Evolutionary conservation across 2,113 vertebrate species (phyloP).

Genomic region (Plestiodon gilberti): DNA sequence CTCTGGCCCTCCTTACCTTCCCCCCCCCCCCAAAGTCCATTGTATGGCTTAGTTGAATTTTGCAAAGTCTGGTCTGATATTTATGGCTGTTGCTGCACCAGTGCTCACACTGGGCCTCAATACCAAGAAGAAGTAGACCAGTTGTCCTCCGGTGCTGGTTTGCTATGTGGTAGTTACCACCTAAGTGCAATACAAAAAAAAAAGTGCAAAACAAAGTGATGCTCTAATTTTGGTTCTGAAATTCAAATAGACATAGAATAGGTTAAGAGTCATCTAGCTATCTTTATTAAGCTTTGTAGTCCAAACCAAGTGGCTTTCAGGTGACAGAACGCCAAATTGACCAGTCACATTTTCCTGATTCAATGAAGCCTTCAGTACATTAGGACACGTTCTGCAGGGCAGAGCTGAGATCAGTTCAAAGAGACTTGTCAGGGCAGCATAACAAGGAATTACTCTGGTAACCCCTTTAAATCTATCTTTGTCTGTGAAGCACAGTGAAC

Average conservation of each 20-base stretch:
- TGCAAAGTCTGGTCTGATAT: background rate
- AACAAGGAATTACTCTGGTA: conserved; percentile 70
- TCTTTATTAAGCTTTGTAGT: conserved; percentile 40
- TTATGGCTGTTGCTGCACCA: background rate
- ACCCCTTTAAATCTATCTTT: conserved; percentile 73
- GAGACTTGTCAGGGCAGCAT: conserved; percentile 58
- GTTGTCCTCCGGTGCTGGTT: background rate
- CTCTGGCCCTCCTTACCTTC: background rate
- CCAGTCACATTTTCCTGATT: conserved; percentile 68
- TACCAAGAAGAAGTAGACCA: background rate
- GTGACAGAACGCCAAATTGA: conserved; percentile 44
- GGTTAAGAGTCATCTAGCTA: conserved; percentile 45
- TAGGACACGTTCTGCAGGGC: conserved; percentile 54
- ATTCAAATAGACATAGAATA: background rate
- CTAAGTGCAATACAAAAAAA: background rate
- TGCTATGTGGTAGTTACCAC: background rate
- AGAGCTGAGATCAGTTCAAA: conserved; percentile 71
- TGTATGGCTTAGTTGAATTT: background rate
- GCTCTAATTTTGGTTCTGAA: background rate
- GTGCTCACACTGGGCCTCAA: background rate
- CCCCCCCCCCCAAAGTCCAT: background rate
- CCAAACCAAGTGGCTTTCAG: conserved; percentile 68
- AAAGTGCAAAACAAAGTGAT: background rate
- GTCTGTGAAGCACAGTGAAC: conserved; percentile 64
- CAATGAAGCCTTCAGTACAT: conserved; percentile 63